Base-by-base conservation (phyloP, 2,797 vertebrate genomes). In the Megaceryle alcyon region DNA sequence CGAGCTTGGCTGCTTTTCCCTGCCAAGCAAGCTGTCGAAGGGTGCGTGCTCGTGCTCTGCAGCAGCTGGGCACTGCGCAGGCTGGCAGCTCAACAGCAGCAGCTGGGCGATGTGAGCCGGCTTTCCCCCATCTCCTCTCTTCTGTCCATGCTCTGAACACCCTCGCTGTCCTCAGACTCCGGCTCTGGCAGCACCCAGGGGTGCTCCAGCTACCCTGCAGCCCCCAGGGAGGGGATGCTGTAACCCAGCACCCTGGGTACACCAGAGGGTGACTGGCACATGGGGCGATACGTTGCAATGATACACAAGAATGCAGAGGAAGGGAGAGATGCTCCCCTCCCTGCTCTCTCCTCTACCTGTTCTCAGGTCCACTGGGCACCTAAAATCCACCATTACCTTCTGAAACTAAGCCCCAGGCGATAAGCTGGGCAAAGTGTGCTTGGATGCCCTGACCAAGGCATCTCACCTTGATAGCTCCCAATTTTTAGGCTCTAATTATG, bases 81-180 rank as follows among this genome's bases (percentile, higher is more conserved):
- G 53, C 44, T 10, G 29, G 53, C 53, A 56, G 53, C 53, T 56
- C 53, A 56, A 0, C 5, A 3, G 53, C 69, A 92, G 78, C 72
- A 63, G 57, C 18, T 19, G 33, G 49, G 69, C 10, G 14, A 31
- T 8, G 7, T 14, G 48, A 71, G 16, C 14, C 2, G 6, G 14
- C 51, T 57, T 78, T 60, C 19, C 56, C 39, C 25, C 56, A 19
- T 33, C 44, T 60, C 28, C 31, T 64, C 56, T 48, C 21, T 7
- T 29, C 29, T 33, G 53, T 46, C 35, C 33, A 41, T 3, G 3
- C 70, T 37, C 63, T 8, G 7, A 44, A 17, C 3, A 9, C 26
- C 6, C 0, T 7, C 3, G 0, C 43, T 10, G 4, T 6, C 29
- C 35, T 66, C 43, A 8, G 28, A 1, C 44, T 25, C 11, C 9